Evolutionary conservation across 2,888 invertebrate species (phyloP), one percentile per base, ranked within the genome.

Genomic region (Polymixis lichenea): DNA sequence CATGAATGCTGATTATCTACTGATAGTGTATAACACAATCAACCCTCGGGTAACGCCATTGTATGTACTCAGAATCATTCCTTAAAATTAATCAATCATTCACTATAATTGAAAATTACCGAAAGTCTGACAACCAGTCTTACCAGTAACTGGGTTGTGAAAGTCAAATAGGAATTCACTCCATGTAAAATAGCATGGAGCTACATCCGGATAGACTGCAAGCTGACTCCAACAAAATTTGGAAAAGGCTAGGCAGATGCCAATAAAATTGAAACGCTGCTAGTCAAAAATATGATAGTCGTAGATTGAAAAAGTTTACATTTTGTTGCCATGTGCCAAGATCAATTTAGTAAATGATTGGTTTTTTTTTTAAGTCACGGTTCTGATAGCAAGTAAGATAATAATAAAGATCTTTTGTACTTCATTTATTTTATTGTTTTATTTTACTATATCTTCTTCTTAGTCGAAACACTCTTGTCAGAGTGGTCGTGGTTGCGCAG

Each of bases 361-460:
- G 13, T 25, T 25, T 15, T 8, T 49, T 8, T 49, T 32, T 65
- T 8, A 19, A 22, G 65, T 49, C 1, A 19, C 8, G 25, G 7
- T 6, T 13, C 25, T 49, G 19, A 65, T 25, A 19, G 49, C 0
- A 7, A 7, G 4, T 4, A 49, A 19, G 25, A 32, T 1, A 13
- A 38, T 25, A 71, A 71, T 71, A 71, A 71, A 71, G 22, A 19
- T 38, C 0, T 51, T 66, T 0, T 51, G 51, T 71, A 32, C 32
- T n/a, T 15, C 19, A 25, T n/a, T 15, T 28, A 15, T 49, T 49
- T 8, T 13, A 1, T 65, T 32, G 8, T 65, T 58, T 70, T 64
- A 70, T 69, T 70, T 17, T n/a, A n/a, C n/a, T n/a, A n/a, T n/a
- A n/a, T n/a, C n/a, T n/a, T n/a, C n/a, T n/a, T n/a, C n/a, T n/a